phyloP scores from a whole-genome alignment of 2,888 invertebrate species.

The Holacanthella duospinosa region DNA sequence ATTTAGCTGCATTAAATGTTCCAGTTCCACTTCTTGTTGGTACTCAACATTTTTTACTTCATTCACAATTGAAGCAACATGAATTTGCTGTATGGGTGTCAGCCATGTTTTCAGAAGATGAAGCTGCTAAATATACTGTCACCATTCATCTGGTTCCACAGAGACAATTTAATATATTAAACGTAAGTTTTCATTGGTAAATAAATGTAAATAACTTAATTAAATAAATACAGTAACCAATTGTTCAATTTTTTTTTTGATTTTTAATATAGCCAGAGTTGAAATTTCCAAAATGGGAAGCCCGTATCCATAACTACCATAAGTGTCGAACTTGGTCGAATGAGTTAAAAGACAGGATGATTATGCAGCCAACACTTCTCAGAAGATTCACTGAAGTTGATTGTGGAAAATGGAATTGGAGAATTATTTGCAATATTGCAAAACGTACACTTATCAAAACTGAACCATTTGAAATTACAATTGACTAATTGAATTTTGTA shows the following conservation, averaged over 20 bases:
- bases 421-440: neutral
- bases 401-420: neutral
- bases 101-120: neutral
- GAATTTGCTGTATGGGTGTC: neutral
- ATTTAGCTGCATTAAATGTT: neutral
- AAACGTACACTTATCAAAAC: neutral
- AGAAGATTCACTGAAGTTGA: neutral
- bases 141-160: neutral
- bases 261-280: neutral
- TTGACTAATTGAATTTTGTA: neutral
- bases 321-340: neutral
- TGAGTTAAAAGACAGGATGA: neutral
- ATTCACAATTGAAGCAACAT: neutral
- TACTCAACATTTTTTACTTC: neutral
- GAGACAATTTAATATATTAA: neutral
- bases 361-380: neutral
- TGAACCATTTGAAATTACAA: neutral
- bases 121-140: neutral
- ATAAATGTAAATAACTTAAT: no score
- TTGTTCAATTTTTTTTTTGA: neutral
- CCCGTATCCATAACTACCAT: neutral
- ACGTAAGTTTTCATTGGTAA: no score
- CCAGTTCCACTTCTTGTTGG: neutral
- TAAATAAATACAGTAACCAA: neutral
- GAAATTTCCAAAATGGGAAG: neutral